Evolutionary conservation across 2,797 vertebrate genomes (phyloP).

Genomic region (Poeciliopsis gracilis): DNA sequence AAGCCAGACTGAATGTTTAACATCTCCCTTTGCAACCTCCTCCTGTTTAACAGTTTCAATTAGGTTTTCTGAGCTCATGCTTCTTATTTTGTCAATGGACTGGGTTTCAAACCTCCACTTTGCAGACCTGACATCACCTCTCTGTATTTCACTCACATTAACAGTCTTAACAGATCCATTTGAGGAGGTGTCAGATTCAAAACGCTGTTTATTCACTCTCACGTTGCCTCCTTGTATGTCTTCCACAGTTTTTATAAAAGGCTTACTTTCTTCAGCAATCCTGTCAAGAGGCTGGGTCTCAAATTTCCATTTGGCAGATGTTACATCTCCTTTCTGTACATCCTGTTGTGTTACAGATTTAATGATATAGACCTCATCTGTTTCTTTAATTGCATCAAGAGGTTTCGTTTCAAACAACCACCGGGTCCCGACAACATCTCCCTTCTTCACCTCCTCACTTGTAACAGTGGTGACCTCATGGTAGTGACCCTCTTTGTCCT

Average conservation of each 20-base stretch:
- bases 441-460: slow-evolving; percentile 89
- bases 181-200: slow-evolving; percentile 83
- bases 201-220: slow-evolving; percentile 82
- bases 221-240: slow-evolving; percentile 89
- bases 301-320: slow-evolving; percentile 90
- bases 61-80: slow-evolving; percentile 84
- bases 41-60: slow-evolving; percentile 87
- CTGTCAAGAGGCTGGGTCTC: slow-evolving; percentile 92
- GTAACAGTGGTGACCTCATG: slow-evolving; percentile 94
- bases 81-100: slow-evolving; percentile 88
- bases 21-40: slow-evolving; percentile 88
- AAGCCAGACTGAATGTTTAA: slow-evolving; percentile 91
- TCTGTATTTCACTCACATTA: slow-evolving; percentile 90
- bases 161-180: slow-evolving; percentile 84
- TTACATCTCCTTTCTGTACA: slow-evolving; percentile 90
- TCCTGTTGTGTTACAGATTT: slow-evolving; percentile 93
- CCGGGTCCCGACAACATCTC: slow-evolving; percentile 89
- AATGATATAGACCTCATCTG: slow-evolving; percentile 89
- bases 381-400: slow-evolving; percentile 88
- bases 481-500: slow-evolving; percentile 89
- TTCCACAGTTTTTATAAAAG: slow-evolving; percentile 80
- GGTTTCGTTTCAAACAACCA: slow-evolving; percentile 98
- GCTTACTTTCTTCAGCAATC: slow-evolving; percentile 83
- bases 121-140: slow-evolving; percentile 89
- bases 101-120: slow-evolving; percentile 94